A percentile compares a stretch with the other conserved stretches of the same genome.
phyloP scores from a whole-genome alignment of 2,113 vertebrate species.

The Ageneiosus marmoratus region DNA sequence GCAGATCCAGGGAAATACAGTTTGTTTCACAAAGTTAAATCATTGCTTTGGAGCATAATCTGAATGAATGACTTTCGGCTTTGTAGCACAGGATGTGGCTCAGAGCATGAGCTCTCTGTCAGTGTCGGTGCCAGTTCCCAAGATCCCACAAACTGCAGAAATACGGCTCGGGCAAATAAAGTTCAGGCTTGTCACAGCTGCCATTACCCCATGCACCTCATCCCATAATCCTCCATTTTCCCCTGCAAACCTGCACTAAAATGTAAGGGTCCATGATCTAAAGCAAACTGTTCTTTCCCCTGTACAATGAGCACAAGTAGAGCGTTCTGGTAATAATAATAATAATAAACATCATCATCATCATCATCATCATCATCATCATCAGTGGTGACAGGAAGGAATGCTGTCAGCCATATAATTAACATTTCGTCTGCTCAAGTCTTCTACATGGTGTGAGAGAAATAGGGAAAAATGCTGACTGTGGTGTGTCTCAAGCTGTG shows the following conservation, averaged over 20 bases:
- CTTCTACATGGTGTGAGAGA: too few species aligned
- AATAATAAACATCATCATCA: background rate
- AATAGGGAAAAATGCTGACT: too few species aligned
- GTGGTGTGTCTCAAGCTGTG: too few species aligned
- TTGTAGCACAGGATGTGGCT: constrained; percentile 15
- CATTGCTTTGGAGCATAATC: constrained; percentile 12
- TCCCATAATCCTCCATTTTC: background rate
- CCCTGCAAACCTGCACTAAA: background rate
- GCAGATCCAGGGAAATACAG: constrained; percentile 24
- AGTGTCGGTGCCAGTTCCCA: constrained; percentile 5
- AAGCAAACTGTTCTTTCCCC: background rate
- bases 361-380: background rate
- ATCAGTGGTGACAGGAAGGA: too few species aligned
- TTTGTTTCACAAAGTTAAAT: constrained; percentile 31
- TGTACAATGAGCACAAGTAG: background rate
- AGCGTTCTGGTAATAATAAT: background rate
- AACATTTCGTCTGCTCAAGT: too few species aligned
- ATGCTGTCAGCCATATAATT: too few species aligned
- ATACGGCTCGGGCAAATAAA: constrained; percentile 16
- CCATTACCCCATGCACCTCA: constrained; percentile 9
- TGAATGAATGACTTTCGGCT: constrained; percentile 23
- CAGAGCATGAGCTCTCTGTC: constrained; percentile 10
- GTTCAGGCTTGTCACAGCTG: constrained; percentile 8
- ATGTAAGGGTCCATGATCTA: background rate
- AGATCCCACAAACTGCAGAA: constrained; percentile 5